Evolutionary conservation across 2,113 vertebrate species (phyloP).

Genomic region (Desmodus rotundus): DNA sequence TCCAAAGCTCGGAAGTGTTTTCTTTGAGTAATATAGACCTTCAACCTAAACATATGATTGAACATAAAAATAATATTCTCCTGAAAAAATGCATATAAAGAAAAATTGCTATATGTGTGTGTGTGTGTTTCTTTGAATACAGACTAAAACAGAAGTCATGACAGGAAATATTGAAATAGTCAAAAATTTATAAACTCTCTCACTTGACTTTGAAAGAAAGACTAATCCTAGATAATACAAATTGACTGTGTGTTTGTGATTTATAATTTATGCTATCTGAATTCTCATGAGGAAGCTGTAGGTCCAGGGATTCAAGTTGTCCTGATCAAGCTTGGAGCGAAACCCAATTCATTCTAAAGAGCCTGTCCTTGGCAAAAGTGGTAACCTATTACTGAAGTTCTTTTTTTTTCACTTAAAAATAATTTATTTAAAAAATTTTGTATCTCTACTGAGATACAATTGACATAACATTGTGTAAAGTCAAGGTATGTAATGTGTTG

Average conservation of each 20-base stretch:
- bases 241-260: background rate
- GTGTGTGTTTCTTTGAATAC: background rate
- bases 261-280: accelerated
- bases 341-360: background rate
- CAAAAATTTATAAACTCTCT: background rate
- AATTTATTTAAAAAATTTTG: background rate
- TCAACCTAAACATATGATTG: background rate
- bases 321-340: background rate
- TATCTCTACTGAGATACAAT: background rate
- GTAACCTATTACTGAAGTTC: background rate
- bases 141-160: background rate
- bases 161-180: background rate
- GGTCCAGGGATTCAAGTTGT: accelerated
- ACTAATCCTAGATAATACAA: accelerated
- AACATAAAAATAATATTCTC: background rate
- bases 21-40: background rate
- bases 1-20: background rate
- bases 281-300: background rate
- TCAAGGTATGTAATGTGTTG: background rate
- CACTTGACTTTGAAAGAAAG: background rate
- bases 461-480: background rate
- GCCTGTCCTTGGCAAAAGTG: accelerated
- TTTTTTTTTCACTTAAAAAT: background rate
- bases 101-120: background rate
- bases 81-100: background rate